phyloP scores from a whole-genome alignment of 2,888 invertebrate genomes.

The Ametastegia equiseti region DNA sequence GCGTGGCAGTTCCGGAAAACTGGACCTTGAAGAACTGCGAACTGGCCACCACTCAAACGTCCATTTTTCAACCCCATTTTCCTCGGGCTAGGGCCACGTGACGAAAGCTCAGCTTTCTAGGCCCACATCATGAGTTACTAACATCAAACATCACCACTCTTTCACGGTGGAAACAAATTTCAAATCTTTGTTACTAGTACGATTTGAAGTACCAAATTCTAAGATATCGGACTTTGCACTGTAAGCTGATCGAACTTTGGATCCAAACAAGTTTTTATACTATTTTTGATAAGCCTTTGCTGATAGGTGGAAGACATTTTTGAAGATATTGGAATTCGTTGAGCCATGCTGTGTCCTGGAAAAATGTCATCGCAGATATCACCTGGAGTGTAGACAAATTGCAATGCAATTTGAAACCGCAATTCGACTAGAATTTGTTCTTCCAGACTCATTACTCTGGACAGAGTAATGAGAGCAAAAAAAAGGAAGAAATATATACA shows the following conservation, averaged over 20 bases:
- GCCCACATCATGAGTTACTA: too few relatives aligned
- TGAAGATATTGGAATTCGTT: background rate
- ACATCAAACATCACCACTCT: too few relatives aligned
- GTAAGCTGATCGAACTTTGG: too few relatives aligned
- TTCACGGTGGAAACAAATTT: too few relatives aligned
- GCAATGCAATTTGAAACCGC: too few relatives aligned
- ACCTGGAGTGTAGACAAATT: background rate
- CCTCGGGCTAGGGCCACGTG: too few relatives aligned
- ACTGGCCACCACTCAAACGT: background rate
- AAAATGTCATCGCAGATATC: background rate
- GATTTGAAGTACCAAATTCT: background rate
- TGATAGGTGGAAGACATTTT: background rate
- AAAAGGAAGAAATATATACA: too few relatives aligned
- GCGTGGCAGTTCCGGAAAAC: background rate
- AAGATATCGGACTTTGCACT: background rate
- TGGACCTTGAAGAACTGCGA: background rate
- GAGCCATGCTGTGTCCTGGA: background rate
- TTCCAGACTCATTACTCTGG: too few relatives aligned
- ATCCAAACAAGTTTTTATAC: background rate
- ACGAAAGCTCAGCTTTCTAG: too few relatives aligned
- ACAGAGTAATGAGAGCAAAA: too few relatives aligned
- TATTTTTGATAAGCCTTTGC: background rate
- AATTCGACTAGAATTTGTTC: too few relatives aligned
- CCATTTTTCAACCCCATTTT: background rate
- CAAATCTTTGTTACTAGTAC: too few relatives aligned